Percentiles rank a stretch among this genome's conserved stretches.
phyloP scores from a whole-genome alignment of 1,140 invertebrate species.

The Scylla paramamosain region DNA sequence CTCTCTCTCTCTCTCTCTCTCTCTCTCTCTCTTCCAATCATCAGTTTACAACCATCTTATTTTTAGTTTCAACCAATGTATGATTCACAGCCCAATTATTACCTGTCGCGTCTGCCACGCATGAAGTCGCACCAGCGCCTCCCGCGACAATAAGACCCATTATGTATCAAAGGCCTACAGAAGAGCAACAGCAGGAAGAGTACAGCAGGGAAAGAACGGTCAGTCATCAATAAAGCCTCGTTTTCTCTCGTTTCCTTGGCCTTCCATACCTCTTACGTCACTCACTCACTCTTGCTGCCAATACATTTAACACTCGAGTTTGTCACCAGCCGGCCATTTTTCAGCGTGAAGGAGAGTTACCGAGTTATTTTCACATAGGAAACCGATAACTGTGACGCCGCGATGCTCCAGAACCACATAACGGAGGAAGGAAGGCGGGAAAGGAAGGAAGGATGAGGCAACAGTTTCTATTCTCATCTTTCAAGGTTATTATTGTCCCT shows the following conservation, averaged over 20 bases:
- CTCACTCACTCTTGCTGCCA: neutral
- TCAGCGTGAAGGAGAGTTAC: neutral
- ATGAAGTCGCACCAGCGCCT: no score
- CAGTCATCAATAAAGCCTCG: neutral
- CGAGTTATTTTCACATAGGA: conserved; percentile 11
- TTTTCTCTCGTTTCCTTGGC: neutral
- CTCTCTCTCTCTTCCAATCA: no score
- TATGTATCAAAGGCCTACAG: neutral
- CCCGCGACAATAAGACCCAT: neutral
- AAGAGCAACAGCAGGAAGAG: neutral
- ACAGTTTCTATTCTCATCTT: no score
- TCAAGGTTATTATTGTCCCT: no score
- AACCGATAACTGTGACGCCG: neutral
- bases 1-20: no score
- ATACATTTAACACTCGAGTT: neutral
- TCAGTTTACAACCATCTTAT: no score
- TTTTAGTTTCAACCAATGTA: no score
- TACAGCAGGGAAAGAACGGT: neutral
- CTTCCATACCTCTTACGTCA: neutral
- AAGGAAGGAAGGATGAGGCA: neutral
- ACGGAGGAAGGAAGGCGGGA: neutral
- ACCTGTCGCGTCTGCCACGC: no score
- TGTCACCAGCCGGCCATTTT: neutral
- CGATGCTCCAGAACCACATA: neutral
- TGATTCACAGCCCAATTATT: no score